Evolutionary conservation across 2,797 vertebrate species (phyloP).

Genomic region (Hemibagrus guttatus): DNA sequence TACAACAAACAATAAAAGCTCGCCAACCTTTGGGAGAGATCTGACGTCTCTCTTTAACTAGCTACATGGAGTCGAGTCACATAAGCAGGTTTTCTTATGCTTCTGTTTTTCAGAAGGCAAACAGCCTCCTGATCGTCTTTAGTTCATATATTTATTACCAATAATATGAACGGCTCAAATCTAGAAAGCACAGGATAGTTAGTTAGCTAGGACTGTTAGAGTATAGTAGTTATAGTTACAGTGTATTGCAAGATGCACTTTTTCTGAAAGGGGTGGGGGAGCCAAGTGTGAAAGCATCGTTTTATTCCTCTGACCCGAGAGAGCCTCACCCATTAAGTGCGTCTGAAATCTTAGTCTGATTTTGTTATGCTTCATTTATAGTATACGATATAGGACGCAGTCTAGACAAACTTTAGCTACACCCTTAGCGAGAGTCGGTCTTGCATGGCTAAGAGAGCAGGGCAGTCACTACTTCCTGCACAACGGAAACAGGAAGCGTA

Average conservation of each 20-base stretch:
- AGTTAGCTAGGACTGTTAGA: background rate
- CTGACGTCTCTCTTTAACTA: background rate
- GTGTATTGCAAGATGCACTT: background rate
- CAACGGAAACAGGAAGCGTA: conserved; percentile 44
- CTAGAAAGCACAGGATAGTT: background rate
- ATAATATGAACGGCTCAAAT: background rate
- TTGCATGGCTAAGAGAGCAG: conserved; percentile 35
- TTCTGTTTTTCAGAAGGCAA: background rate
- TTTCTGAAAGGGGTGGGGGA: background rate
- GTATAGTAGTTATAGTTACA: background rate
- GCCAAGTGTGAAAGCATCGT: background rate
- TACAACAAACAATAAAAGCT: background rate
- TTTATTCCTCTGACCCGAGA: background rate
- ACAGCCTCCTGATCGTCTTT: background rate
- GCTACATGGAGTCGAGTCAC: background rate
- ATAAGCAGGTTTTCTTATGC: too few relatives aligned
- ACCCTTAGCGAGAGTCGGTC: conserved; percentile 19
- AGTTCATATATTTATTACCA: too few relatives aligned
- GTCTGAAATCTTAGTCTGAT: background rate
- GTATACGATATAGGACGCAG: background rate
- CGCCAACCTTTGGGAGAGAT: background rate
- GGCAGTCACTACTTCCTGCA: background rate
- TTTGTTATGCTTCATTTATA: background rate
- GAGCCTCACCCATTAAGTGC: background rate
- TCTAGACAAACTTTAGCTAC: background rate